Evolutionary conservation across 2,797 vertebrate genomes (phyloP).

Genomic region (Pseudochirops corinnae): DNA sequence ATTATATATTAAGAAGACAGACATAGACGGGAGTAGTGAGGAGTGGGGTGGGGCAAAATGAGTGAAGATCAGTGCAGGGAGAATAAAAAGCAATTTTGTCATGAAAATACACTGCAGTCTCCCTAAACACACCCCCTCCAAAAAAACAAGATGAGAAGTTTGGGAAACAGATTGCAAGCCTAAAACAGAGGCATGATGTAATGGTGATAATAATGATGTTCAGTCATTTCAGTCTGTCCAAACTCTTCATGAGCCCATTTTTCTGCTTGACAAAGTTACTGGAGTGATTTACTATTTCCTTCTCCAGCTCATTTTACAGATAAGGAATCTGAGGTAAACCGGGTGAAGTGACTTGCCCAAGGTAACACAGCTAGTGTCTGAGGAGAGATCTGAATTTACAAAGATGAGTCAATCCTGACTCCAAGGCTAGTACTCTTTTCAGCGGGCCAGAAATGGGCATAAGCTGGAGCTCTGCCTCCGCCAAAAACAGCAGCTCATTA

Average conservation of each 20-base stretch:
- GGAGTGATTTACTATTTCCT: not conserved
- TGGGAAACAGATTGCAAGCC: not conserved
- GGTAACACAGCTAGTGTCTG: no score
- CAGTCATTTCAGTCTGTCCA: not conserved
- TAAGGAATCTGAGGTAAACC: not conserved
- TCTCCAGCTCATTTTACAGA: not conserved
- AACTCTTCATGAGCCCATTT: not conserved
- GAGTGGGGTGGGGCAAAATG: not conserved
- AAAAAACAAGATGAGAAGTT: not conserved
- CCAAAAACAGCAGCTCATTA: not conserved
- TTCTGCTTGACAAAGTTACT: not conserved
- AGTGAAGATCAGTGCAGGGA: not conserved
- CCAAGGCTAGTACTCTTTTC: not conserved
- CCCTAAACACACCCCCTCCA: not conserved
- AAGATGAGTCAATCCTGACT: no score
- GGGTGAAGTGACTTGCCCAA: not conserved
- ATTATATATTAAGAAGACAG: not conserved
- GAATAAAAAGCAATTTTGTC: not conserved
- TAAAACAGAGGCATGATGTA: not conserved
- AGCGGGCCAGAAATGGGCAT: not conserved
- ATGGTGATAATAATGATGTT: not conserved
- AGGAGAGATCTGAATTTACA: no score
- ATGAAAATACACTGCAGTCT: not conserved
- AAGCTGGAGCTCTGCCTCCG: not conserved
- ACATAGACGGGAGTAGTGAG: not conserved